phyloP scores from a whole-genome alignment of 2,888 invertebrate genomes.

The Amiota communis region DNA sequence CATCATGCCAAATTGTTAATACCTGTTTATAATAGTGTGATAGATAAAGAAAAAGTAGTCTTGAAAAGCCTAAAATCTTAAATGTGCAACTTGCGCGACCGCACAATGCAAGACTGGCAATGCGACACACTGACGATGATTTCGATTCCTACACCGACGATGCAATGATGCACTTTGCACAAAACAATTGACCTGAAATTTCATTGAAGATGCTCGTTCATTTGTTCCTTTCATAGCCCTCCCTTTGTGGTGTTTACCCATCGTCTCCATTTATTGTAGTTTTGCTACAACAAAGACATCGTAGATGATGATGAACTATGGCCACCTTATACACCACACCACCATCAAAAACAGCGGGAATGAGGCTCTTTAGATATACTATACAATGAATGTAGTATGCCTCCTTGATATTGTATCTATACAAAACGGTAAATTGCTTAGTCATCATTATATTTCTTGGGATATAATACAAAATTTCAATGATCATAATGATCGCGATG shows the following conservation, averaged over 20 bases:
- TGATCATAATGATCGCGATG: slow-evolving; percentile 17
- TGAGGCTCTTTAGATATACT: too few relatives aligned
- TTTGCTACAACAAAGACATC: neutral
- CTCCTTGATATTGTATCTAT: slow-evolving; percentile 51
- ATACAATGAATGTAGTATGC: neutral
- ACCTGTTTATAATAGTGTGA: too few relatives aligned
- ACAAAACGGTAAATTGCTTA: slow-evolving; percentile 66
- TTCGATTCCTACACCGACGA: slow-evolving; percentile 29
- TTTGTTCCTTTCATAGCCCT: neutral
- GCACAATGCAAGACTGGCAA: slow-evolving; percentile 7
- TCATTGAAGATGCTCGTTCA: slow-evolving; percentile 60
- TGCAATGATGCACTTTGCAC: slow-evolving; percentile 46
- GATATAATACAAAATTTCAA: slow-evolving; percentile 23
- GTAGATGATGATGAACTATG: slow-evolving; percentile 19
- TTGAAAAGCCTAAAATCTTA: too few relatives aligned
- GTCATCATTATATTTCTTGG: slow-evolving; percentile 46
- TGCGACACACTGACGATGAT: slow-evolving; percentile 36
- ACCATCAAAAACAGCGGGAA: slow-evolving; percentile 4
- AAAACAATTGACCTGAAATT: slow-evolving; percentile 67
- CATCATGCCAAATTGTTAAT: too few relatives aligned
- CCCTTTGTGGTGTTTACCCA: slow-evolving; percentile 43
- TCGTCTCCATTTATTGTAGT: neutral
- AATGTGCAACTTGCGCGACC: too few relatives aligned
- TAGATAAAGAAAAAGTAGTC: too few relatives aligned
- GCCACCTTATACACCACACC: slow-evolving; percentile 33